Evolutionary conservation across 2,113 vertebrate species (phyloP).

Genomic region (Saguinus imperator): DNA sequence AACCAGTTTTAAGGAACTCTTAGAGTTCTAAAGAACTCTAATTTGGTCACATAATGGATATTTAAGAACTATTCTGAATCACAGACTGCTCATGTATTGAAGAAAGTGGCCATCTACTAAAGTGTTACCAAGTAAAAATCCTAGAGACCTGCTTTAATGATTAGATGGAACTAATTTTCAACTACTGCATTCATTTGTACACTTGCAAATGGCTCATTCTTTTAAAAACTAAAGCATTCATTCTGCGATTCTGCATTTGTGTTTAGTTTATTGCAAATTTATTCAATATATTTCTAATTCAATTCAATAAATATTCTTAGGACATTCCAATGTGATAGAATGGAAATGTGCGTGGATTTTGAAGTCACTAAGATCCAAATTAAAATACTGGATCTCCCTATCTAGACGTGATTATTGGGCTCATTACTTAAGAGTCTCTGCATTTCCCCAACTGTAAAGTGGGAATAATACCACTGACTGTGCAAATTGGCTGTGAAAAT

Average conservation of each 20-base stretch:
- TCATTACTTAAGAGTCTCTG: not conserved
- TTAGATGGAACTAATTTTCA: constrained; percentile 35
- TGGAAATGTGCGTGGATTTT: not conserved
- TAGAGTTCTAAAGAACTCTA: constrained; percentile 48
- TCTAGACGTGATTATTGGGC: not conserved
- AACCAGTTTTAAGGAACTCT: constrained; percentile 25
- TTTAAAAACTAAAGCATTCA: constrained; percentile 46
- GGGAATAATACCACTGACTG: not conserved
- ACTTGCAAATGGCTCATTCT: constrained; percentile 15
- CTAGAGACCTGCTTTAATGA: constrained; percentile 5
- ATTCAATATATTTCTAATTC: constrained; percentile 36
- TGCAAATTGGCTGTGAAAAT: not conserved
- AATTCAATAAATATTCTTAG: constrained; percentile 15
- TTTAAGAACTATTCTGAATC: constrained; percentile 37
- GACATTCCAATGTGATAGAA: constrained; percentile 1
- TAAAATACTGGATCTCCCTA: not conserved
- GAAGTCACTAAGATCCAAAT: not conserved
- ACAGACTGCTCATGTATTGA: constrained; percentile 32
- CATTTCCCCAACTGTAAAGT: not conserved
- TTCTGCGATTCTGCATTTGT: not conserved
- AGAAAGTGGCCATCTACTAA: not conserved
- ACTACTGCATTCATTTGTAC: not conserved
- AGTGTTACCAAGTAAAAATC: not conserved
- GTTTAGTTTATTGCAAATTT: constrained; percentile 33
- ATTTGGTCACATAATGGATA: constrained; percentile 8